Conservation (phyloP, 2,888 invertebrate genomes). For the Pocota personata region DNA sequence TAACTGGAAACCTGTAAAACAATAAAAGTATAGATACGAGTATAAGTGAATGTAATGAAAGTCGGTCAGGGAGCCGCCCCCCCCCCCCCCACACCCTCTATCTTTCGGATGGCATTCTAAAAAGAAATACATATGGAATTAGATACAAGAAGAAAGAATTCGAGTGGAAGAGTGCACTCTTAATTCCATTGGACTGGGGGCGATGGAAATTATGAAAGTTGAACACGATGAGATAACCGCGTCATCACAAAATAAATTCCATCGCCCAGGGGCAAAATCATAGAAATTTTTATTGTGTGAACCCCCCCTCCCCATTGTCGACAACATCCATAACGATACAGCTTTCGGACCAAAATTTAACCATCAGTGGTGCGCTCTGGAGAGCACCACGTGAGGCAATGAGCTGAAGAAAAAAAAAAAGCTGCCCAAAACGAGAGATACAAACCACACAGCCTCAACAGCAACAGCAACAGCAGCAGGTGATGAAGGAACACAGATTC, state of each 20-base stretch:
- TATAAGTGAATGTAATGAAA: constrained; percentile 45
- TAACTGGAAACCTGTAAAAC: constrained; percentile 65
- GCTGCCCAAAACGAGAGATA: constrained; percentile 29
- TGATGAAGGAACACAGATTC: constrained; percentile 43
- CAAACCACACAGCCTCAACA: constrained; percentile 38
- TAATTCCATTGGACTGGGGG: constrained; percentile 54
- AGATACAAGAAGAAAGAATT: constrained; percentile 4
- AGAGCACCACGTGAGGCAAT: constrained; percentile 62
- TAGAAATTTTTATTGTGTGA: constrained; percentile 43
- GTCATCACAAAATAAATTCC: constrained; percentile 60
- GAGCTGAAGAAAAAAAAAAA: constrained; percentile 43
- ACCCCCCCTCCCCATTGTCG: background rate
- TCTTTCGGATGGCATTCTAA: background rate
- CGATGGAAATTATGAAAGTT: constrained; percentile 53
- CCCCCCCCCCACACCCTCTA: no score
- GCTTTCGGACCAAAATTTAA: constrained; percentile 49
- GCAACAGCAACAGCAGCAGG: constrained; percentile 41
- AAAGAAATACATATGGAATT: constrained; percentile 56
- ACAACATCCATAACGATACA: constrained; percentile 50
- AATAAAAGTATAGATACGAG: constrained; percentile 54
- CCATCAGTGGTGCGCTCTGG: constrained; percentile 41
- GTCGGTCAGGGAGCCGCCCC: constrained; percentile 10
- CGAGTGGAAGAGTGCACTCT: constrained; percentile 53
- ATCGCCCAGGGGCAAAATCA: constrained; percentile 65
- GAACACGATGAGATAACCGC: constrained; percentile 50